Base-by-base conservation (phyloP, 1,140 invertebrate genomes). In the Euura lappo region DNA sequence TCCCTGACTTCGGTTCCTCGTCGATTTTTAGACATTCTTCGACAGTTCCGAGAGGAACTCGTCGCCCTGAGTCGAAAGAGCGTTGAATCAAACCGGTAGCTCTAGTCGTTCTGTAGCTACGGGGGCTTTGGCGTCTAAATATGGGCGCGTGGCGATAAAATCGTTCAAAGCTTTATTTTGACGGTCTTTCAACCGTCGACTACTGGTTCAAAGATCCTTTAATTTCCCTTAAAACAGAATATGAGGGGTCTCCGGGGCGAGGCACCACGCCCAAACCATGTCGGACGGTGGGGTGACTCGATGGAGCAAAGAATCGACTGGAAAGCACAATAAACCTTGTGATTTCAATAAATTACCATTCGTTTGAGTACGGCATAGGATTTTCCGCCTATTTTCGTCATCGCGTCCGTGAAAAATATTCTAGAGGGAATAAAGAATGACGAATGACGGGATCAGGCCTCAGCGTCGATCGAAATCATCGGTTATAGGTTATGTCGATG, bases 291-390 rank as follows among this genome's bases (percentile, higher is more conserved):
- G 51, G 51, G 3, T n/a, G 81, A 81, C 84, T 82, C 84, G 85
- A 86, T 86, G 85, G 85, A 86, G 85, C 85, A 86, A 86, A 86
- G 86, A 86, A 85, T 85, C 10, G 28, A 42, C 81, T 83, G 79
- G 77, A 79, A 79, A 81, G 79, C 84, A 84, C 85, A 85, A 86
- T 86, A 86, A 86, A 85, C 85, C 81, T 82, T 83, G 81, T 85
- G 84, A 86, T 86, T 86, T 86, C 85, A 86, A 86, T 86, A 86
- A 86, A 86, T 86, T 86, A 86, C 86, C 85, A 86, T 86, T 84
- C 84, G 84, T 86, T 86, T 86, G 85, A 84, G 83, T 28, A 80
- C 81, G 77, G 84, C 84, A 86, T 86, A 85, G 85, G 85, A 85
- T 85, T 86, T 85, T 85, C 82, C 81, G 79, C 83, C 84, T 80